Evolutionary conservation across 2,888 invertebrate species (phyloP), one percentile per base, ranked within the genome.

Genomic region (Acanthosepion esculentum): DNA sequence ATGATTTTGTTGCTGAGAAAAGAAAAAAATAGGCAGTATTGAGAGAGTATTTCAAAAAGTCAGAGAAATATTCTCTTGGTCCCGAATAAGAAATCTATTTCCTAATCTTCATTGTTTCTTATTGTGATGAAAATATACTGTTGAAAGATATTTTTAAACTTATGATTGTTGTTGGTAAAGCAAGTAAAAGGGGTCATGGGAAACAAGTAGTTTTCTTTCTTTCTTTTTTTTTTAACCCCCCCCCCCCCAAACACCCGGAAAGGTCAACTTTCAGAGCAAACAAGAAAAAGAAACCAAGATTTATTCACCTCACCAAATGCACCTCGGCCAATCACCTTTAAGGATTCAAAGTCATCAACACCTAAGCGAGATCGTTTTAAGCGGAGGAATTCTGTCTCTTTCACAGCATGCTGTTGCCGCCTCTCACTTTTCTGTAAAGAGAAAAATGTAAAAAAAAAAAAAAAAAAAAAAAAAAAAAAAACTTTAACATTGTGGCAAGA

Each of bases 371-470:
- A 99, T 96, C 99, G 98, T 98, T 99, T 99, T 96, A 99, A 98
- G 96, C 99, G 98, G 96, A 99, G 98, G 98, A 99, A 99, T 98
- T 99, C 99, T 29, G 99, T 99, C 98, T 99, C 99, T 97, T 99
- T 99, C 97, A 99, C 98, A 95, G 99, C 99, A 98, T 99, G 99
- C 97, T 99, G 99, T 97, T 98, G 98, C 96, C 99, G 98, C 97
- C 99, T 99, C 97, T 99, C 99, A 97, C 99, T 98, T 97, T 99
- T 99, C 97, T 98, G 97, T 95, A 96, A 96, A 94, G 91, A 33
- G 59, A 91, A 91, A 59, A 6, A 41, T 41, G 2, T 41, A 93
- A 91, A 23, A 33, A 18, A 91, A 23, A 8, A 78, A 48, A 6
- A 7, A 1, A 8, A 78, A 91, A 23, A 8, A 78, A 48, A 6